Conservation (phyloP, 2,113 vertebrate genomes). For the Pogonocichla stellata region DNA sequence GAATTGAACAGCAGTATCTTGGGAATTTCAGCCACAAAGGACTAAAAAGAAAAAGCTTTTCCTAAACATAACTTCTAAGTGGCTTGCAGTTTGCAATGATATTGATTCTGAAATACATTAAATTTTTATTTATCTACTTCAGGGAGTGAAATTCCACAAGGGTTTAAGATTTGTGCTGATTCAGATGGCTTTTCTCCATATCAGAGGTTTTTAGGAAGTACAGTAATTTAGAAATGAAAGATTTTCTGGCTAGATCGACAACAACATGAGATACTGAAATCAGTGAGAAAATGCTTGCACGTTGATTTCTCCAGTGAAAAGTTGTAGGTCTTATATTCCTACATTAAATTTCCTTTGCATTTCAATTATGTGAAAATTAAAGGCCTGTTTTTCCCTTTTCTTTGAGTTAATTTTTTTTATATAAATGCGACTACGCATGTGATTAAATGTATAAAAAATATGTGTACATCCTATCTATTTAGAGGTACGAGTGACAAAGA, state of each 20-base stretch:
- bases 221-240: neutral
- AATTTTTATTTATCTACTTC: neutral
- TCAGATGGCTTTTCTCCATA: neutral
- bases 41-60: neutral
- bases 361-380: neutral
- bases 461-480: neutral
- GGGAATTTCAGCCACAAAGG: neutral
- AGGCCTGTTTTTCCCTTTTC: neutral
- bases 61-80: neutral
- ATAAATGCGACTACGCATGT: neutral
- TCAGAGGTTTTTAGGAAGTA: neutral
- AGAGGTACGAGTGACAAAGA: neutral
- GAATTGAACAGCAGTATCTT: neutral
- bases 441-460: neutral
- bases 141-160: neutral
- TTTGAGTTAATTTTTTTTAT: neutral
- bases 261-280: neutral
- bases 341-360: neutral
- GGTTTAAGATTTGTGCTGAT: neutral
- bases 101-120: neutral
- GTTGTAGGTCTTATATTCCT: neutral
- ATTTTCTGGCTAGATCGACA: neutral
- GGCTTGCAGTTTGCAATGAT: neutral
- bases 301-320: neutral
- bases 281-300: neutral